A percentile compares a stretch with the other conserved stretches of the same genome.
phyloP scores from a whole-genome alignment of 2,888 invertebrate genomes.

The Protodeltote pygarga region DNA sequence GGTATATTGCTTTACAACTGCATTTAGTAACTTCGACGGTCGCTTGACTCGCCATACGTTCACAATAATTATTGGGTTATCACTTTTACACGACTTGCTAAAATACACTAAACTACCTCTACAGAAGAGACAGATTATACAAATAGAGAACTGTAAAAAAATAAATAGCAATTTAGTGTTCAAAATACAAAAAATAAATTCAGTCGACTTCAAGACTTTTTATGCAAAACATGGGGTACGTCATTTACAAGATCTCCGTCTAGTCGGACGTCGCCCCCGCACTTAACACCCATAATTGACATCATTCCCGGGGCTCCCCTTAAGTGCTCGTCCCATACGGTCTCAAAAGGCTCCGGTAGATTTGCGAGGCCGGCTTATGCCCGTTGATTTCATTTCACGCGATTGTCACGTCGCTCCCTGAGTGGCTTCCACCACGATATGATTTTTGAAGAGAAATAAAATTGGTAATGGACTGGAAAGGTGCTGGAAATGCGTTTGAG shows the following conservation, averaged over 20 bases:
- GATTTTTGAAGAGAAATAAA: constrained; percentile 82
- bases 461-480: constrained; percentile 85
- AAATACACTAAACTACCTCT: too few species aligned
- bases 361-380: constrained; percentile 83
- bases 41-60: too few species aligned
- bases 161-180: background rate
- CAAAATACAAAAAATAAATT: constrained; percentile 25
- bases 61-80: too few species aligned
- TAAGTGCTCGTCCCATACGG: constrained; percentile 77
- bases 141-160: background rate
- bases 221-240: constrained; percentile 54
- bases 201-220: constrained; percentile 44
- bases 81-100: too few species aligned
- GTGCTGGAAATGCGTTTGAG: constrained; percentile 60
- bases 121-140: background rate
- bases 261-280: constrained; percentile 58
- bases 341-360: constrained; percentile 76
- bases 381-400: constrained; percentile 81
- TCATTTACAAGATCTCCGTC: constrained; percentile 44
- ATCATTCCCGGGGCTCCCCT: constrained; percentile 78
- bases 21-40: too few species aligned
- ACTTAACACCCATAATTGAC: constrained; percentile 85
- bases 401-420: constrained; percentile 80
- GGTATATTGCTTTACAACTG: too few species aligned
- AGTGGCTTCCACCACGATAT: constrained; percentile 75